Conservation (phyloP, 2,113 vertebrate genomes). For the Lagopus muta region DNA sequence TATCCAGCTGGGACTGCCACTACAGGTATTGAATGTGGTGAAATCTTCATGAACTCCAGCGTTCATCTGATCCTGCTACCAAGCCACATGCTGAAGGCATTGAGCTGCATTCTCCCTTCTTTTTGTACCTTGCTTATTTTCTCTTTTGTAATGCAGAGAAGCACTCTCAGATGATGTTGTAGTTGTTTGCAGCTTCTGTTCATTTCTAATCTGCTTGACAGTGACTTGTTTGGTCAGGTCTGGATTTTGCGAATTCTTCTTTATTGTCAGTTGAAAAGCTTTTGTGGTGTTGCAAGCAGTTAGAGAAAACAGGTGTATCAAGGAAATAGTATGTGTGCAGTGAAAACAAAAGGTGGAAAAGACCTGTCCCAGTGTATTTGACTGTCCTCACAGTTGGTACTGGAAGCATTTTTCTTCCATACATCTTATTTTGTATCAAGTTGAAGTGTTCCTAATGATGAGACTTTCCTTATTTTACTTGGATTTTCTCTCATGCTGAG, state of each 20-base stretch:
- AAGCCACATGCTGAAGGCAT: not conserved
- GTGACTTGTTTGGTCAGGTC: not conserved
- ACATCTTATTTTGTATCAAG: not conserved
- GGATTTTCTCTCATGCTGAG: not conserved
- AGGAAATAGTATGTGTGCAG: not conserved
- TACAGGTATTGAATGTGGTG: not conserved
- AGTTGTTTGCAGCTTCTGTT: not conserved
- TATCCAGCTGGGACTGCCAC: not conserved
- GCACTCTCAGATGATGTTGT: not conserved
- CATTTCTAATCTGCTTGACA: not conserved
- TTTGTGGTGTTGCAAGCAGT: not conserved
- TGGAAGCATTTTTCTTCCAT: not conserved
- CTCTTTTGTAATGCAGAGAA: not conserved
- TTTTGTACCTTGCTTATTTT: not conserved
- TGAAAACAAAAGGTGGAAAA: not conserved
- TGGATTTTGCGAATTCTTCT: not conserved
- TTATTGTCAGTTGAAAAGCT: not conserved
- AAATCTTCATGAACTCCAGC: not conserved
- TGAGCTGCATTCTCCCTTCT: not conserved
- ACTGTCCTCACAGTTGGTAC: not conserved
- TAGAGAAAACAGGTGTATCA: not conserved
- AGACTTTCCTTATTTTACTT: not conserved
- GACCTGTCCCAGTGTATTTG: not conserved
- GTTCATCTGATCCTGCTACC: not conserved
- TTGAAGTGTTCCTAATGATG: not conserved